phyloP scores from a whole-genome alignment of 2,797 vertebrate genomes.

The Sparidentex hasta region DNA sequence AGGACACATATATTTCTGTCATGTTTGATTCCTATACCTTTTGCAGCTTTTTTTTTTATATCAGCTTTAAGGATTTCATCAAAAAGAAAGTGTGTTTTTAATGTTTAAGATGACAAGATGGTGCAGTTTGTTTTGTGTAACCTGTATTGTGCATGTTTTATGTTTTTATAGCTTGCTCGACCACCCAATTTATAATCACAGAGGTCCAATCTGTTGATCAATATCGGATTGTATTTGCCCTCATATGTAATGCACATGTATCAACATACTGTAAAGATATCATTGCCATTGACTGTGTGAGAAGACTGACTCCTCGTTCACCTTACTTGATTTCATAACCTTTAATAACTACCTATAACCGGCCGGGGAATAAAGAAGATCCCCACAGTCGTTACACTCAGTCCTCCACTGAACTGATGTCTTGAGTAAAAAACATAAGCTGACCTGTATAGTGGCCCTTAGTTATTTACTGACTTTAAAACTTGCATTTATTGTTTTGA shows the following conservation, averaged over 20 bases:
- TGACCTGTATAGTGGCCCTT: background rate
- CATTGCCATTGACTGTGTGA: background rate
- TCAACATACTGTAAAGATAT: background rate
- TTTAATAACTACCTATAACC: background rate
- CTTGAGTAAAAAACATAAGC: background rate
- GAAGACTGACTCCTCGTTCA: background rate
- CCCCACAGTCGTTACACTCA: background rate
- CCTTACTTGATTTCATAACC: background rate
- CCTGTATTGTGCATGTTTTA: conserved; percentile 5
- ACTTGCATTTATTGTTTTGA: background rate
- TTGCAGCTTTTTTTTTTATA: background rate
- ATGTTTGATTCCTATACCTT: too few relatives aligned
- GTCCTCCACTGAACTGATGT: background rate
- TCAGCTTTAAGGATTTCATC: background rate
- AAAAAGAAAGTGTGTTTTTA: background rate
- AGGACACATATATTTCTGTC: too few relatives aligned
- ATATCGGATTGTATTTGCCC: background rate
- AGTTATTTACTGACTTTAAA: background rate
- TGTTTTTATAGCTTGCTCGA: conserved; percentile 1
- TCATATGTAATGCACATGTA: background rate
- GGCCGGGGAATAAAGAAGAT: background rate
- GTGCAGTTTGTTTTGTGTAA: conserved; percentile 10
- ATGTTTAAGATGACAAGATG: background rate
- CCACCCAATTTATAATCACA: background rate
- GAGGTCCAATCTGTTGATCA: background rate